Base-by-base conservation (phyloP, 1,140 invertebrate species). In the Drosophila nigrodunni region DNA sequence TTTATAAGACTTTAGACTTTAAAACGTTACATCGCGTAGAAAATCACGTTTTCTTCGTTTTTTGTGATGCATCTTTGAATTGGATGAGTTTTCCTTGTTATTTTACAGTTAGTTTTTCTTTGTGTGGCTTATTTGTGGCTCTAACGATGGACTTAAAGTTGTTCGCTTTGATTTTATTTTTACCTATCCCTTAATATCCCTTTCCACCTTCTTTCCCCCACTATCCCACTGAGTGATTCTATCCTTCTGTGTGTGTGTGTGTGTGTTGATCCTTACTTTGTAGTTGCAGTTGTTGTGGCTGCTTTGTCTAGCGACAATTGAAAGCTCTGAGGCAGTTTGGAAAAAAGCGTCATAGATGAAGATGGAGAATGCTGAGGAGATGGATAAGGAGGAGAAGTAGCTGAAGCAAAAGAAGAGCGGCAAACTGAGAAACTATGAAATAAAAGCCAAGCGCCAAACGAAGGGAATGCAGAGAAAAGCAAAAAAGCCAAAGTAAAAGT, bases 281-380 rank as follows among this genome's bases (percentile, higher is more conserved):
- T 62, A 50, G 66, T 39, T 60, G 66, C 66, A 69, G 66, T 61
- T 82, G 79, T 77, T 74, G 62, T 54, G 67, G 49, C 61, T 78
- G 80, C 80, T 78, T 82, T 78, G 75, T 65, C 62, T 70, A 58
- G 65, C 74, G 77, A 73, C 80, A 83, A 83, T 77, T 85, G 77
- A 75, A 80, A 71, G 67, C 76, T 77, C 55, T 55, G 58, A 64
- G 55, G 54, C 57, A 62, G 30, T 64, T 49, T 9, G 15, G 8
- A 43, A 49, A 64, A 46, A 65, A 39, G 37, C 18, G 18, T 1
- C 21, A 30, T 1, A 11, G 58, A 9, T 30, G 37, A 11, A 49
- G 9, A 43, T 13, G 37, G n/a, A 10, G 11, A n/a, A 21, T 13
- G 15, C 1, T 15, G 15, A 15, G 15, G 9, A 8, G 18, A 6